These are phyloP conservation scores for Cryptus viduatorius DNA, from an alignment of 2,888 invertebrate genomes.

Conservation along the genomic window DNA sequence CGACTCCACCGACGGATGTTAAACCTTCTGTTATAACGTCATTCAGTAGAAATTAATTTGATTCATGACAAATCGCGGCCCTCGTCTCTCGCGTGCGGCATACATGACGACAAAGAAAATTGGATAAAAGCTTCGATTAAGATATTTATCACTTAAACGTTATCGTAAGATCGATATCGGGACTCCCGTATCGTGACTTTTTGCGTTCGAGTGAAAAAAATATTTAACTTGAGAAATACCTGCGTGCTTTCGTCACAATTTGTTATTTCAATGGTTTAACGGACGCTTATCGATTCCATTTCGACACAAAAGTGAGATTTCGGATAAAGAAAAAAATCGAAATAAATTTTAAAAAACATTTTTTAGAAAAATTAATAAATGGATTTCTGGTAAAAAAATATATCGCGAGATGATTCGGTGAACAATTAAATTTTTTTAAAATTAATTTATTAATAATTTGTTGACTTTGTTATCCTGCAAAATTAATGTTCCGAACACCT, in stretches of 20 bases:
- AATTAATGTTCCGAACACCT: too few relatives aligned
- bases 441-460: too few relatives aligned
- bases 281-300: too few relatives aligned
- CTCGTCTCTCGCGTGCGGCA: not conserved
- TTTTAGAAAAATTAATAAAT: too few relatives aligned
- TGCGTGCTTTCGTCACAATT: not conserved
- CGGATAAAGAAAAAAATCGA: too few relatives aligned
- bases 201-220: not conserved
- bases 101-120: not conserved
- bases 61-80: not conserved
- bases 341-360: too few relatives aligned
- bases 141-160: not conserved
- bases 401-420: too few relatives aligned
- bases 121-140: not conserved
- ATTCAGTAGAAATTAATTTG: slow-evolving; percentile 9
- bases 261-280: too few relatives aligned
- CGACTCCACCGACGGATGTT: not conserved
- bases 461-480: too few relatives aligned
- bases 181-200: not conserved
- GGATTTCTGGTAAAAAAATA: too few relatives aligned
- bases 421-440: too few relatives aligned
- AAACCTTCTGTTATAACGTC: not conserved
- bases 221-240: slow-evolving; percentile 1
- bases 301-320: too few relatives aligned
- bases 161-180: not conserved